Conservation (phyloP, 2,113 vertebrate species). For the Meleagris gallopavo region DNA sequence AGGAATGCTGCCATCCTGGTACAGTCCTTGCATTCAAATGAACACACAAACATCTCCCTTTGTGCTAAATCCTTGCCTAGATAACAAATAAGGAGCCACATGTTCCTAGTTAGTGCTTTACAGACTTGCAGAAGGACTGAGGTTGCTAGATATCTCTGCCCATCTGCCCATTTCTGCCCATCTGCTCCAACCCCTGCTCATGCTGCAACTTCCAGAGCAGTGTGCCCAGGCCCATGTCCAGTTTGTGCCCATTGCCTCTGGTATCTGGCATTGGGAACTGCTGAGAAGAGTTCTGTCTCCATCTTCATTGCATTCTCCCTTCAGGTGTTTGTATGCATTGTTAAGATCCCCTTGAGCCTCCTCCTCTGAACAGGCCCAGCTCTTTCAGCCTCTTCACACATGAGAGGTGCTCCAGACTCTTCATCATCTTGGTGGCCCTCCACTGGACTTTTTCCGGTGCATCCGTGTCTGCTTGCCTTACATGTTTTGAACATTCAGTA, state of each 20-base stretch:
- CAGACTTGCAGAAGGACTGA: background rate
- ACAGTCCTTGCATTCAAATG: background rate
- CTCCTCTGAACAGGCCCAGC: background rate
- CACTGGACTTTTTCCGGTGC: background rate
- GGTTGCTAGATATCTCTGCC: background rate
- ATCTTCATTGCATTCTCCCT: background rate
- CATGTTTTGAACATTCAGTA: background rate
- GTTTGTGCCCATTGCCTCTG: background rate
- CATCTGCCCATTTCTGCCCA: background rate
- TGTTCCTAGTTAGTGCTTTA: background rate
- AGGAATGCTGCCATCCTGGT: rapidly evolving
- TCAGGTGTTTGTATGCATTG: background rate
- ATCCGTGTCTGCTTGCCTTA: background rate
- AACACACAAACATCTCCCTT: background rate
- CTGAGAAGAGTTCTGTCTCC: background rate
- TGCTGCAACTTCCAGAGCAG: background rate
- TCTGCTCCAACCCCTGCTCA: background rate
- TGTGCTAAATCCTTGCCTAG: rapidly evolving
- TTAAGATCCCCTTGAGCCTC: background rate
- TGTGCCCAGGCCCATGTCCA: background rate
- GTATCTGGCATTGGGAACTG: background rate
- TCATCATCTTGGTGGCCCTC: background rate
- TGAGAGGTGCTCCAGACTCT: background rate
- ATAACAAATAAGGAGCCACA: background rate
- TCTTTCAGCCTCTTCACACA: background rate